Conservation (phyloP, 2,888 invertebrate genomes). For the Eupithecia pulchellata region DNA sequence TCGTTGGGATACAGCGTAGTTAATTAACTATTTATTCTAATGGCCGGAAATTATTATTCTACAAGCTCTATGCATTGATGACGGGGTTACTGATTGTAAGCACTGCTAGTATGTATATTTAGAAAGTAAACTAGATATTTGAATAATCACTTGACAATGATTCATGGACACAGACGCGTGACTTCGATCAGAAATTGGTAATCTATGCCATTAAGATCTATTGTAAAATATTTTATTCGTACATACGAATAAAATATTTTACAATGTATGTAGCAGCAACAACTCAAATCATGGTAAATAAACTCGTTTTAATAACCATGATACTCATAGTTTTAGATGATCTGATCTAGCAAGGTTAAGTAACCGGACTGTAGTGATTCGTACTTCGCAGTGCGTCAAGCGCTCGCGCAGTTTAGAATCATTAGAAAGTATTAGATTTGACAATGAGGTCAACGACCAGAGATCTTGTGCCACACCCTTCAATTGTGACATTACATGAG, state of each 20-base stretch:
- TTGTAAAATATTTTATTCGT: not conserved
- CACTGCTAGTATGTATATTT: not conserved
- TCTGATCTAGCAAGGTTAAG: conserved; percentile 56
- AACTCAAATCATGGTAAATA: too few relatives aligned
- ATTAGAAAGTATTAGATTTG: conserved; percentile 82
- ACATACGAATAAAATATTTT: too few relatives aligned
- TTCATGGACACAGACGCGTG: not conserved
- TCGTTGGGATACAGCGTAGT: not conserved
- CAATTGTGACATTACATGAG: conserved; percentile 56
- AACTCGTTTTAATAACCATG: too few relatives aligned
- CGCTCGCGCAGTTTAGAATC: conserved; percentile 67
- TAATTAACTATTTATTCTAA: not conserved
- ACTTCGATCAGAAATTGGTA: not conserved
- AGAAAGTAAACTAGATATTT: conserved; percentile 3
- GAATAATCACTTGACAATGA: not conserved
- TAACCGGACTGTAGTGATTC: conserved; percentile 51
- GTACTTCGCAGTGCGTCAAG: conserved; percentile 54
- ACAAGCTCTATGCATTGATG: not conserved
- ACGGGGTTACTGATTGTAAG: not conserved
- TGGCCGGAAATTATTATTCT: not conserved
- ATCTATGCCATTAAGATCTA: not conserved
- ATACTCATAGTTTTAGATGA: too few relatives aligned
- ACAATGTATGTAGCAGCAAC: not conserved
- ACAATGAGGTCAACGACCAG: conserved; percentile 71
- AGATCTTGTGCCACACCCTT: conserved; percentile 69